Conservation (phyloP, 2,113 vertebrate species). For the Podocnemis expansa region DNA sequence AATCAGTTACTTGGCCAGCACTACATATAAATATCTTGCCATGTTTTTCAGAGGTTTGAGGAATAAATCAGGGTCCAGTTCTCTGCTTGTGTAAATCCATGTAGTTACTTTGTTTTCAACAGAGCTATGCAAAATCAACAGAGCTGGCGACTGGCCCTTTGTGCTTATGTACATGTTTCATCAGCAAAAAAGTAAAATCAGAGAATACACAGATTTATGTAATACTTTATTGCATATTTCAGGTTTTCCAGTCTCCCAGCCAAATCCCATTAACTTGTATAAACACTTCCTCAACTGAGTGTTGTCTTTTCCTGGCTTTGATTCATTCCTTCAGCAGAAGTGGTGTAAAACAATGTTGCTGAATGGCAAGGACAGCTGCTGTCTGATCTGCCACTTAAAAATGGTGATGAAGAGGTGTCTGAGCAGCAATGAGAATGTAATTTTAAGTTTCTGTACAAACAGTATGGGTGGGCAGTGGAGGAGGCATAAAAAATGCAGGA, state of each 20-base stretch:
- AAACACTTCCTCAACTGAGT: not conserved
- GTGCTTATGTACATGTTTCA: not conserved
- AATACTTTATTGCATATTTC: not conserved
- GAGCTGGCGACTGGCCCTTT: not conserved
- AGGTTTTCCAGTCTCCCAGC: not conserved
- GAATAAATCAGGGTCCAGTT: not conserved
- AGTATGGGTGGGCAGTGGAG: not conserved
- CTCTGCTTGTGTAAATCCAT: not conserved
- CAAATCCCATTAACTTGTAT: not conserved
- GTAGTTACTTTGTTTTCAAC: not conserved
- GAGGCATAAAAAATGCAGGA: not conserved
- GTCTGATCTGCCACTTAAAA: not conserved
- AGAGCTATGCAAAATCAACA: not conserved
- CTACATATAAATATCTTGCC: too few relatives aligned
- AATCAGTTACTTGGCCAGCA: too few relatives aligned
- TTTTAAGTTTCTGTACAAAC: not conserved
- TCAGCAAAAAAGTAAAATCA: not conserved
- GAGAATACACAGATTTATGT: not conserved
- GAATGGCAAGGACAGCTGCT: not conserved
- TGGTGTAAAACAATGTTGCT: not conserved
- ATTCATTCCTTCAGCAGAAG: constrained; percentile 1
- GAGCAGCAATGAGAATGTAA: not conserved
- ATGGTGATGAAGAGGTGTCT: not conserved
- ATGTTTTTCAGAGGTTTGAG: too few relatives aligned
- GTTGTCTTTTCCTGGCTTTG: not conserved